Evolutionary conservation across 2,113 vertebrate species (phyloP), one percentile per base, ranked within the genome.

Genomic region (Oreocharis arfaki): DNA sequence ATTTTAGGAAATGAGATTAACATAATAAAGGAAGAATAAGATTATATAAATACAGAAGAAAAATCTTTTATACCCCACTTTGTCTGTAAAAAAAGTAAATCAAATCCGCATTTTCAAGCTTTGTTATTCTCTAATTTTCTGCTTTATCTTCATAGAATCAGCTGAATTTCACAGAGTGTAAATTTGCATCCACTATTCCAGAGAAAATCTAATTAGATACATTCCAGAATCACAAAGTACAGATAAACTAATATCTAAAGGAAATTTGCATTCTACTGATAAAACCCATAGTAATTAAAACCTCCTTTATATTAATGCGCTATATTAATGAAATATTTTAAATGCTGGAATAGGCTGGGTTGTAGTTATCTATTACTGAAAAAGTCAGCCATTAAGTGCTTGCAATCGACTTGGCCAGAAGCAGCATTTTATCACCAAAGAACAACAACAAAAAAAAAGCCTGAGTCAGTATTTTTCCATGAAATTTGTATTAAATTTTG

Each of bases 201-300:
- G 93, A 88, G 96, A 97, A 88, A 96, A 96, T 89, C 78, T 96
- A 97, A 98, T 98, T 98, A 97, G 75, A 94, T 79, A 74, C 89
- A 95, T 97, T 93, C 46, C 74, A 52, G 42, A 75, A 69, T 96
- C 93, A 96, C n/a, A 93, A 94, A 97, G 92, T 91, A 90, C 60
- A 94, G 85, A 96, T 23, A 97, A 63, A 92, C 57, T 93, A 95
- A 87, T 91, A 74, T 68, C 73, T 91, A 83, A 93, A 86, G 83
- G 59, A 95, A 93, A 98, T 96, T 78, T 95, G 75, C 88, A 97
- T 89, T 87, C 76, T 84, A 65, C 77, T 80, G 90, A 96, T 95
- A 94, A 98, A 97, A 61, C 24, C 13, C 32, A 69, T 9, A 59
- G 80, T 90, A 96, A 96, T 96, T 96, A 97, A 97, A 84, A 96